Base-by-base conservation (phyloP, 2,888 invertebrate genomes). In the Volucella bombylans region DNA sequence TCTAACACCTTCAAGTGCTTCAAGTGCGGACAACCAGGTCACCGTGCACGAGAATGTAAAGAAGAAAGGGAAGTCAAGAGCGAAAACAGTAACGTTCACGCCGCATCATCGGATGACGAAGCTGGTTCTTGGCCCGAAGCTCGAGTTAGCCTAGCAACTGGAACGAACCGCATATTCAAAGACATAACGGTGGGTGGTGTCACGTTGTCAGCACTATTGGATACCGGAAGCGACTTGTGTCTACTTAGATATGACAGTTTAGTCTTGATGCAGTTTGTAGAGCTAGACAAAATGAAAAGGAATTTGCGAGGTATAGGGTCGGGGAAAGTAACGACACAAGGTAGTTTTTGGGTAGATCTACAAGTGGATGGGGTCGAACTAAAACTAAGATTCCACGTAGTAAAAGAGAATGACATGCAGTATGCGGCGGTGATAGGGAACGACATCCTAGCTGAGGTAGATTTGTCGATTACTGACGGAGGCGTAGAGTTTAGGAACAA, bases 121-220 rank as follows among this genome's bases (percentile, higher is more conserved):
- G 52, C 52, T 52, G n/a, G 11, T 52, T 52, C 52, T 52, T 52
- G 23, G 52, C 52, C 52, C 10, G 52, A 52, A 52, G 52, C 52
- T 23, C 23, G 23, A 52, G 23, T 52, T 1, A 18, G 18, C 18
- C 18, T 18, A 18, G 18, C 18, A 23, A 23, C 2, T 23, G 2
- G 18, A 23, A 23, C 18, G 18, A 23, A 23, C 18, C 18, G 18
- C 18, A 23, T 23, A 23, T 23, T 23, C 18, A 23, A 23, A 23
- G 18, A 2, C 18, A 23, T 23, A 23, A 23, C 2, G 18, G 18
- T 23, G 18, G 18, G 18, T 23, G 18, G 18, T 23, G 18, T 23
- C 18, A 23, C 18, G 18, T 23, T 23, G 18, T 23, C 18, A 23
- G 18, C 18, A 23, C 18, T 23, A 2, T 23, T 23, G 1, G 18